Evolutionary conservation across 1,140 invertebrate species (phyloP).

Genomic region (Drosophila miranda): DNA sequence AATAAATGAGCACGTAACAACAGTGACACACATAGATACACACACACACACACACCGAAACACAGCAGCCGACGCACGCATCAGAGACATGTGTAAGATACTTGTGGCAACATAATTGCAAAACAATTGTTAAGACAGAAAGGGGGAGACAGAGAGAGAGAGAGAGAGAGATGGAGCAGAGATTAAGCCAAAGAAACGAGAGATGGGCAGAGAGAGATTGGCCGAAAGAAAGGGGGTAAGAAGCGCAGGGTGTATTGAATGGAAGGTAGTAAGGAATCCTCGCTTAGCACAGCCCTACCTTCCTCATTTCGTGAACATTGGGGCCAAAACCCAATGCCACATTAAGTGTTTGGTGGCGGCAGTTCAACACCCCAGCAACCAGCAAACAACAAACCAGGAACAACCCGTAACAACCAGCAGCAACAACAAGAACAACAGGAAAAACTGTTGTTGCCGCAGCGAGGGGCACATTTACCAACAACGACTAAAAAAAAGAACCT

Average conservation of each 20-base stretch:
- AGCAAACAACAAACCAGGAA: conserved; percentile 31
- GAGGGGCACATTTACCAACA: conserved; percentile 59
- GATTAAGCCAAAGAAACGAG: not conserved
- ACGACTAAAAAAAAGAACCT: conserved; percentile 35
- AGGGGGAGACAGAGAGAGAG: not conserved
- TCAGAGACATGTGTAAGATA: conserved; percentile 1
- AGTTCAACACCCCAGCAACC: conserved; percentile 57
- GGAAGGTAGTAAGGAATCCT: too few relatives aligned
- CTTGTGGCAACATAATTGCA: conserved; percentile 64
- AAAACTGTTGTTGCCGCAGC: conserved; percentile 41
- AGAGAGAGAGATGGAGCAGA: conserved; percentile 15
- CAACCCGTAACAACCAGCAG: conserved; percentile 14
- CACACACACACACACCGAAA: conserved; percentile 7
- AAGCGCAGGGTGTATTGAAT: too few relatives aligned
- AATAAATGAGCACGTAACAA: conserved; percentile 75
- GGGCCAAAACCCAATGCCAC: too few relatives aligned
- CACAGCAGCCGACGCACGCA: conserved; percentile 15
- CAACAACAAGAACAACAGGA: conserved; percentile 39
- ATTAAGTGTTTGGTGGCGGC: conserved; percentile 25
- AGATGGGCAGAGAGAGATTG: not conserved
- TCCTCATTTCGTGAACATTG: too few relatives aligned
- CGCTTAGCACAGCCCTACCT: too few relatives aligned
- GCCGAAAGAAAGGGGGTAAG: too few relatives aligned
- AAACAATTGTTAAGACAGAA: conserved; percentile 58
- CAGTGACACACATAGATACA: conserved; percentile 57